These are phyloP conservation scores for Hystrix brachyura DNA, from an alignment of 2,113 vertebrate species.

Conservation along the genomic window DNA sequence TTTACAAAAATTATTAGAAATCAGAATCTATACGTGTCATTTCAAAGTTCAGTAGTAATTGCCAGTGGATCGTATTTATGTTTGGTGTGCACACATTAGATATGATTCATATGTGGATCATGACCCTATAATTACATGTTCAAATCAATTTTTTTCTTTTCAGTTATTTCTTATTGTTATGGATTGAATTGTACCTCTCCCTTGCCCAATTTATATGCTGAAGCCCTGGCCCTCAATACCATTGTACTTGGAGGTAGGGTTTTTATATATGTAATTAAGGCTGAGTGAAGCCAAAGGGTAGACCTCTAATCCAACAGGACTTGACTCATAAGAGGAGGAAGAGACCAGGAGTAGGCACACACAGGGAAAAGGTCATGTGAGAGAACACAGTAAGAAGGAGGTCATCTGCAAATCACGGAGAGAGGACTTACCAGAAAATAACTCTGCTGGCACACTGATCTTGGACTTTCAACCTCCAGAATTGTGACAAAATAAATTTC, in stretches of 20 bases:
- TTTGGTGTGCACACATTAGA: neutral
- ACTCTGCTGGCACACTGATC: neutral
- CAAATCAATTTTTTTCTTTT: conserved; percentile 1
- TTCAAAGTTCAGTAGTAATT: conserved; percentile 8
- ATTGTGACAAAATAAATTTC: neutral
- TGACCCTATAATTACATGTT: neutral
- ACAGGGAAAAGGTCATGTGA: neutral
- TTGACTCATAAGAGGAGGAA: neutral
- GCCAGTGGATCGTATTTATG: neutral
- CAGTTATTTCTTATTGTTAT: neutral
- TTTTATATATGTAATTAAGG: neutral
- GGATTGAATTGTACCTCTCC: neutral
- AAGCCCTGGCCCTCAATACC: neutral
- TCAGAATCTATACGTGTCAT: neutral
- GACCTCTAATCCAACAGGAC: neutral
- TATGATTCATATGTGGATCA: conserved; percentile 10
- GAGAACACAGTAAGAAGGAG: neutral
- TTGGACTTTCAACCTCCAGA: neutral
- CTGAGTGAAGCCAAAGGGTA: neutral
- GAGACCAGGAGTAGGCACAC: neutral
- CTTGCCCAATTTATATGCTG: neutral
- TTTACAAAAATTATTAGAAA: conserved; percentile 38
- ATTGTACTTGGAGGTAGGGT: neutral
- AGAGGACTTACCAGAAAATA: neutral
- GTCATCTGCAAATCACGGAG: neutral